Evolutionary conservation across 2,113 vertebrate species (phyloP).

Genomic region (Gorsachius goisagi): DNA sequence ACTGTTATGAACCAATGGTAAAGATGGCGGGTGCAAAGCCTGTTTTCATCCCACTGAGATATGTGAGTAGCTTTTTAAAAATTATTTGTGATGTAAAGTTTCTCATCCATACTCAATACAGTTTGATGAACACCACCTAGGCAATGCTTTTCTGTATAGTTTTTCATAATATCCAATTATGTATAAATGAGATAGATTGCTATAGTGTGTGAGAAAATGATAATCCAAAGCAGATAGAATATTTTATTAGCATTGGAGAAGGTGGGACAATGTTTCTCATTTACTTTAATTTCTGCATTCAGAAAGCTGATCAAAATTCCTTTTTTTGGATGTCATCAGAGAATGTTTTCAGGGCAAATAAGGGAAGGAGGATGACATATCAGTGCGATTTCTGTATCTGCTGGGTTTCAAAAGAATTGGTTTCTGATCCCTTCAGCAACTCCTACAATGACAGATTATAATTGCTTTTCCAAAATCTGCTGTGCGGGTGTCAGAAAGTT

Average conservation of each 20-base stretch:
- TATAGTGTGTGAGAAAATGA: neutral
- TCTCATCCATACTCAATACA: neutral
- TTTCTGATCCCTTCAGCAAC: neutral
- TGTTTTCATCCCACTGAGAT: constrained; percentile 85
- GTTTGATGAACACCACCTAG: neutral
- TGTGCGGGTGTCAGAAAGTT: neutral
- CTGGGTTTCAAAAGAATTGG: neutral
- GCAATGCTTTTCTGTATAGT: neutral
- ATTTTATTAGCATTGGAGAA: neutral
- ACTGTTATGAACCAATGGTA: constrained; percentile 94
- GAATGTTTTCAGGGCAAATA: neutral
- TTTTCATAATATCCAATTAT: neutral
- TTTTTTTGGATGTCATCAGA: neutral
- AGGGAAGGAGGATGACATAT: neutral
- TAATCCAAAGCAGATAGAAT: neutral
- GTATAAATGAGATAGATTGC: neutral
- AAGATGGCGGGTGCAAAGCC: constrained; percentile 91
- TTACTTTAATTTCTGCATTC: neutral
- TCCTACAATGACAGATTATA: neutral
- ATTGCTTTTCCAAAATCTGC: neutral
- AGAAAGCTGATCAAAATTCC: neutral
- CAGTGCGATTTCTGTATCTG: neutral
- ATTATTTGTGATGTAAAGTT: neutral
- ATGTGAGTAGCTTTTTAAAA: constrained; percentile 77
- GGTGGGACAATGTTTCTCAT: neutral